Evolutionary conservation across 1,140 invertebrate genomes (phyloP).

Genomic region (Neelides sp.): DNA sequence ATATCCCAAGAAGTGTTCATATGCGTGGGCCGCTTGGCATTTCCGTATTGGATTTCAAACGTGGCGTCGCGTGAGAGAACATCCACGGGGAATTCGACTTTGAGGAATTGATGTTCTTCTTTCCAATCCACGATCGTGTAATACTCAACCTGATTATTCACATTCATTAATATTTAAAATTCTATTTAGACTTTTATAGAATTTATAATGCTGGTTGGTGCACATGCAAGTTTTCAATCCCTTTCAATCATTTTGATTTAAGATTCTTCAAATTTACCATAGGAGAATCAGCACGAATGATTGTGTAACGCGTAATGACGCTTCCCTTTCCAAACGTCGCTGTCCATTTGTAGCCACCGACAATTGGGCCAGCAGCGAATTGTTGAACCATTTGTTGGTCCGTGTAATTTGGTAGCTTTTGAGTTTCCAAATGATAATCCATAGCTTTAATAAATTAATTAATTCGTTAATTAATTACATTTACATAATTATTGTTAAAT

Average conservation of each 20-base stretch:
- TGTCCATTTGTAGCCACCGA: slow-evolving; percentile 34
- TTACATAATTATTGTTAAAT: too few relatives aligned
- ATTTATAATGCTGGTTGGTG: too few relatives aligned
- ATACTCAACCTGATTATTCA: slow-evolving; percentile 36
- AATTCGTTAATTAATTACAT: too few relatives aligned
- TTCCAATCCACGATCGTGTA: slow-evolving; percentile 38
- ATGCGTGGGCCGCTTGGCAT: slow-evolving; percentile 41
- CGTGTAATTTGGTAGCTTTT: slow-evolving; percentile 25
- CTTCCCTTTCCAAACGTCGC: slow-evolving; percentile 36
- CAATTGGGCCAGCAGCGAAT: slow-evolving; percentile 24
- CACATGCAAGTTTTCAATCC: too few relatives aligned
- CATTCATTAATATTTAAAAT: neutral
- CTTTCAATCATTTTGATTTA: too few relatives aligned
- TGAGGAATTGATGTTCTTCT: slow-evolving; percentile 43
- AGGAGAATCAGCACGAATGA: slow-evolving; percentile 38
- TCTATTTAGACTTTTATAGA: too few relatives aligned
- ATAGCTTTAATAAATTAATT: too few relatives aligned
- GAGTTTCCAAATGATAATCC: slow-evolving; percentile 45
- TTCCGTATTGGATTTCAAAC: slow-evolving; percentile 44
- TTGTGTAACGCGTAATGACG: slow-evolving; percentile 36
- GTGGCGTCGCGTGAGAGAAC: slow-evolving; percentile 36
- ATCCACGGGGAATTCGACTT: slow-evolving; percentile 41
- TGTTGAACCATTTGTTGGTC: neutral
- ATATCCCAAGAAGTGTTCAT: slow-evolving; percentile 46
- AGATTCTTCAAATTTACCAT: too few relatives aligned